Evolutionary conservation across 1,140 invertebrate genomes (phyloP), one percentile per base, ranked within the genome.

Genomic region (Drosophila mayri): DNA sequence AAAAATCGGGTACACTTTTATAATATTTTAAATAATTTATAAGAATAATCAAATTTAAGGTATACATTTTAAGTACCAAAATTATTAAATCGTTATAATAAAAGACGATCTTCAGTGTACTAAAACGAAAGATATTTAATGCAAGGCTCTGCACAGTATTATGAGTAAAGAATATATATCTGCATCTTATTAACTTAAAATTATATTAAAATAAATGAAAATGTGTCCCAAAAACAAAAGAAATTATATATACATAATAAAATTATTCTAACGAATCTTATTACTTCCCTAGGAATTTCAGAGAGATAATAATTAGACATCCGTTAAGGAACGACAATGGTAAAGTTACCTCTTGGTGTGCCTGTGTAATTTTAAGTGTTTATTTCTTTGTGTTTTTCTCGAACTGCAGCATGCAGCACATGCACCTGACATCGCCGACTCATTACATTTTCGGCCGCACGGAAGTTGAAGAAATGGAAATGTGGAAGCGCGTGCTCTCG

Each of bases 391-490:
- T 44, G 30, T 28, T 54, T 46, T 28, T 38, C 47, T 35, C 12
- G 37, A 35, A 46, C 38, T 70, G 40, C 68, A 72, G 44, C 44
- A 38, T 49, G 52, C 46, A 28, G 46, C 47, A 67, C 78, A 84
- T 84, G 84, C 84, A 88, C 84, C 84, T 88, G 84, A 88, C 84
- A 75, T 63, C 46, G 85, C 55, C 80, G 54, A 88, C 84, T 88
- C 76, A 88, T 88, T 87, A 90, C 77, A 59, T 70, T 58, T 38
- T 74, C 68, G 79, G 83, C 60, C 79, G 81, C 76, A 40, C 78
- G 83, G 76, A 88, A 87, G 83, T 87, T 57, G 79, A 88, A 78
- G 82, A 87, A 87, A 79, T 86, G 82, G 52, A 10, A 64, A 65
- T 74, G 79, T 66, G 70, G 54, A 47, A 86, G 84, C 83, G 83